Percentiles rank a stretch among this genome's conserved stretches.
Evolutionary conservation across 2,888 invertebrate species (phyloP).

Genomic region (Cosmia trapezina): DNA sequence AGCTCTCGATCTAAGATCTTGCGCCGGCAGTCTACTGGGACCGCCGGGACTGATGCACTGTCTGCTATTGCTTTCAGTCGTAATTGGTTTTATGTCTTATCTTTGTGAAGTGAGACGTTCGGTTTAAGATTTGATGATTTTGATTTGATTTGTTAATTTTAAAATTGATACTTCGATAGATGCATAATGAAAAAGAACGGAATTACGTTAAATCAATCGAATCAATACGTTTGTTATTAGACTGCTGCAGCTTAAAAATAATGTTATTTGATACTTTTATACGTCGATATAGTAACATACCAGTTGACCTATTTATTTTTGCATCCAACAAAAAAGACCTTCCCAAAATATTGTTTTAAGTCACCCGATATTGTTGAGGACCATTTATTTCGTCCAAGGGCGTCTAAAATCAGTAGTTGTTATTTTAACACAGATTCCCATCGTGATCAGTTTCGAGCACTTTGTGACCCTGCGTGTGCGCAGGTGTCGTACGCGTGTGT

Average conservation of each 20-base stretch:
- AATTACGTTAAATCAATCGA: background rate
- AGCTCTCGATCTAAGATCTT: conserved; percentile 83
- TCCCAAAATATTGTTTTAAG: conserved; percentile 46
- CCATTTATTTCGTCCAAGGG: conserved; percentile 44
- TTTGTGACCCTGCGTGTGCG: conserved; percentile 61
- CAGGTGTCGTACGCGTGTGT: conserved; percentile 80
- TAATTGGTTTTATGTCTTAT: conserved; percentile 57
- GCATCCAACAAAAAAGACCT: conserved; percentile 3
- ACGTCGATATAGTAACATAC: background rate
- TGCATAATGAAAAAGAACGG: background rate
- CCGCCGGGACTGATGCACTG: conserved; percentile 69
- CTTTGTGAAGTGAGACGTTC: conserved; percentile 17
- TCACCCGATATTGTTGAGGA: conserved; percentile 44
- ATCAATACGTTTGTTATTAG: background rate
- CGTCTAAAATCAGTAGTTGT: conserved; percentile 57
- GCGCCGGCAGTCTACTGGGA: conserved; percentile 72
- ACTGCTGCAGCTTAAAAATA: background rate
- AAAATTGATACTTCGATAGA: background rate
- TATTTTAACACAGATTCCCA: conserved; percentile 63
- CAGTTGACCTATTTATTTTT: conserved; percentile 18
- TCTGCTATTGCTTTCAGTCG: conserved; percentile 60
- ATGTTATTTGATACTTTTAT: too few species aligned
- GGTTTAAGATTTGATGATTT: conserved; percentile 24
- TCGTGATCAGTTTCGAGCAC: conserved; percentile 49
- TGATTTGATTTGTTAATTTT: background rate